Evolutionary conservation across 2,113 vertebrate species (phyloP).

Genomic region (Regulus satrapa): DNA sequence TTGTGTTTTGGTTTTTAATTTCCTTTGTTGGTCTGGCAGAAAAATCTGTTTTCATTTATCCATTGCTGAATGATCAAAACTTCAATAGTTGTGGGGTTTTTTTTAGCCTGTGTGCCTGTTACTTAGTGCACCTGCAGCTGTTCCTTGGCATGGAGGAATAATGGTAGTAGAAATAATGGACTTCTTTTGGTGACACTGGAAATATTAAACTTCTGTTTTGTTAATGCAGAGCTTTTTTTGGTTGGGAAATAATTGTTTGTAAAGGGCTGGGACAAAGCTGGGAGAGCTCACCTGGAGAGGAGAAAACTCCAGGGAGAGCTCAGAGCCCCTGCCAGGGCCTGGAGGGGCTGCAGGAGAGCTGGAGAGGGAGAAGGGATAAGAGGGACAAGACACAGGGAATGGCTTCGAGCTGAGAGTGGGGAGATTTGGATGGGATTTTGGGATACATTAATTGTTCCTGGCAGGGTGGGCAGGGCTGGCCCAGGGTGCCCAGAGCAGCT

Average conservation of each 20-base stretch:
- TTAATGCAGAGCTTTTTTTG: neutral
- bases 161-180: neutral
- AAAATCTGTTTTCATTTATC: neutral
- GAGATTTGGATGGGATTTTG: neutral
- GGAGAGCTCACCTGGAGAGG: neutral
- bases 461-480: neutral
- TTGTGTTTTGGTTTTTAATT: neutral
- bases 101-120: neutral
- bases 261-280: neutral
- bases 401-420: neutral
- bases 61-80: neutral
- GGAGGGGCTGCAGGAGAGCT: neutral
- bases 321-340: neutral
- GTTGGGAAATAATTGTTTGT: neutral
- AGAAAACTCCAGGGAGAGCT: neutral
- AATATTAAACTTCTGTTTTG: neutral
- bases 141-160: neutral
- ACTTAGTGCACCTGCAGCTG: neutral
- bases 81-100: neutral
- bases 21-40: neutral
- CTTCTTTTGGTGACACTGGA: neutral
- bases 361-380: neutral
- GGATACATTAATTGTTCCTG: neutral
- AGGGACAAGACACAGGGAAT: neutral
- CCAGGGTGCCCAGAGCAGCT: neutral